phyloP scores from a whole-genome alignment of 2,888 invertebrate species.

The Melanotus villosus region DNA sequence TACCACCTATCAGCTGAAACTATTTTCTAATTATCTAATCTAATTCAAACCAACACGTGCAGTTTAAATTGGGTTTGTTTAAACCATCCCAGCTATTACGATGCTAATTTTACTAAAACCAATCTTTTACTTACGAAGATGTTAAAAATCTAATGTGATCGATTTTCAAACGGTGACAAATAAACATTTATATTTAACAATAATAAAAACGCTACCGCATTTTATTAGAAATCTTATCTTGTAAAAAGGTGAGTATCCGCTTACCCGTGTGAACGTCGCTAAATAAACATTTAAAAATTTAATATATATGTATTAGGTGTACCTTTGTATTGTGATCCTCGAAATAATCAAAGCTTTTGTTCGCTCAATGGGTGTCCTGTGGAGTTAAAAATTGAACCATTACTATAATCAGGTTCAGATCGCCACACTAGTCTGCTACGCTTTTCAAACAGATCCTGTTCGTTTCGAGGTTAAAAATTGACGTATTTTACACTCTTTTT shows the following conservation, averaged over 20 bases:
- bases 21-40: not conserved
- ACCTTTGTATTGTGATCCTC: constrained; percentile 63
- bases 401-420: constrained; percentile 65
- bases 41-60: too few species aligned
- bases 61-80: too few species aligned
- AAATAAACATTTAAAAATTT: constrained; percentile 67
- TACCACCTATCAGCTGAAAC: not conserved
- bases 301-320: constrained; percentile 68
- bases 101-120: too few species aligned
- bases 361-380: constrained; percentile 68
- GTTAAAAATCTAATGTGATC: too few species aligned
- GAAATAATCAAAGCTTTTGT: constrained; percentile 66
- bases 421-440: constrained; percentile 17
- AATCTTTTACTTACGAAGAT: too few species aligned
- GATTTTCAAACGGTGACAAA: too few species aligned
- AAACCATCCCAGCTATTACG: too few species aligned
- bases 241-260: not conserved
- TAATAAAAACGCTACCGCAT: too few species aligned
- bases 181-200: too few species aligned
- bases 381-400: constrained; percentile 69
- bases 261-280: constrained; percentile 62
- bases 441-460: not conserved
- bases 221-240: too few species aligned
- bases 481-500: not conserved
- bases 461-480: constrained; percentile 5